Evolutionary conservation across 2,113 vertebrate species (phyloP), one percentile per base, ranked within the genome.

Genomic region (Anseranas semipalmata): DNA sequence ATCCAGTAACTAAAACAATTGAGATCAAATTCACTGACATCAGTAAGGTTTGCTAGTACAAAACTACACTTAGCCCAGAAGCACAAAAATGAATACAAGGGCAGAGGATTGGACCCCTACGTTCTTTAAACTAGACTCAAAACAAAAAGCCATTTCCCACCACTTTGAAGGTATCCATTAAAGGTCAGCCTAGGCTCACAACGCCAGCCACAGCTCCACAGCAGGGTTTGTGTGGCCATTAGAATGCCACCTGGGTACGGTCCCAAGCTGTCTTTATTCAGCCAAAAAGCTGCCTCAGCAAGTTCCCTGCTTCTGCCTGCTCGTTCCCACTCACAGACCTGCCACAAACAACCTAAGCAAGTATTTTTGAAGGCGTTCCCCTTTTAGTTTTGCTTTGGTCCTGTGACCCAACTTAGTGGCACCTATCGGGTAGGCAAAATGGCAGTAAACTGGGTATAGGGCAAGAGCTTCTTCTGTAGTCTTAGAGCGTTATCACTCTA

Each of bases 201-300:
- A 24, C n/a, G 50, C 2, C 37, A 68, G 22, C 52, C 46, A 71
- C 39, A 65, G 10, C 2, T 73, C 3, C 32, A 24, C 4, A 8
- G 21, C 14, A 33, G 32, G 15, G 1, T 20, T 27, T 56, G 19
- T 25, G 43, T 6, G 10, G 41, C 75, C 68, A 55, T 4, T 8
- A 33, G 39, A 68, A 18, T 2, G 7, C 39, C 21, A 13, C 1
- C 1, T 16, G 16, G 13, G 1, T 10, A 30, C 5, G 6, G 37
- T 45, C 16, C 56, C 7, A 32, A 3, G 20, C 20, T 10, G 1
- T 45, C 32, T 59, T 37, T 18, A 39, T 12, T 37, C 22, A 48
- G 7, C 6, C 52, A 15, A 87, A 93, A 60, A 87, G 3, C 4
- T 25, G 50, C 10, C 19, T 32, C 7, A 0, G 7, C 16, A 33